These are phyloP conservation scores for Nyctibius bracteatus DNA, from an alignment of 2,113 vertebrate species.

Conservation along the genomic window DNA sequence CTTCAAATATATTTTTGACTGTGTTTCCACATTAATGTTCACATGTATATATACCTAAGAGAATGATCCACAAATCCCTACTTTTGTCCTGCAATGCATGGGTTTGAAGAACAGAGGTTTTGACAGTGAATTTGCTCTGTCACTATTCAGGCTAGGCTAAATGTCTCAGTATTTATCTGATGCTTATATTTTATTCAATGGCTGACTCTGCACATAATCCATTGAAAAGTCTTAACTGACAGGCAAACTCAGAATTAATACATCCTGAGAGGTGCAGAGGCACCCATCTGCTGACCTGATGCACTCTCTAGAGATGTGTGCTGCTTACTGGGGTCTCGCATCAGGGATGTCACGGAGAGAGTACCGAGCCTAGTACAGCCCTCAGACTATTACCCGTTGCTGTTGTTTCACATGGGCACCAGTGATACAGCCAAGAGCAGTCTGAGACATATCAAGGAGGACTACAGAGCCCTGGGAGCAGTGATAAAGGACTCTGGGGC, in stretches of 20 bases:
- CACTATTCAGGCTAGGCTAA: background rate
- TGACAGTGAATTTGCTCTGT: background rate
- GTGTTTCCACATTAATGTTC: background rate
- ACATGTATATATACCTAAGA: background rate
- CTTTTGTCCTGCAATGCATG: background rate
- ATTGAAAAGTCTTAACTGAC: background rate
- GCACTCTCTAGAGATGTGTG: too few species aligned
- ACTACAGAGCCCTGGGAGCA: too few species aligned
- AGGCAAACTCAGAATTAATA: background rate
- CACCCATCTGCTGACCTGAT: too few species aligned
- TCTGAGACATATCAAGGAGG: too few species aligned
- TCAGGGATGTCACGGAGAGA: too few species aligned
- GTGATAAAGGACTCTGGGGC: too few species aligned
- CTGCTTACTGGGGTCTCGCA: too few species aligned
- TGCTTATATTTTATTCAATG: background rate
- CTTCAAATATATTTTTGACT: background rate
- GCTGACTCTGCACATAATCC: background rate
- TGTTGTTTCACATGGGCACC: too few species aligned
- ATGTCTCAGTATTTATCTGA: background rate
- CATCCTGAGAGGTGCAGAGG: too few species aligned
- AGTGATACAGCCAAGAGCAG: too few species aligned
- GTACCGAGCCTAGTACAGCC: too few species aligned
- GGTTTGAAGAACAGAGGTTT: background rate
- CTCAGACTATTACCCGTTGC: too few species aligned
- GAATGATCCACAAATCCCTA: background rate